These are phyloP conservation scores for Orchesella flavescens DNA, from an alignment of 2,888 invertebrate species.

Conservation along the genomic window DNA sequence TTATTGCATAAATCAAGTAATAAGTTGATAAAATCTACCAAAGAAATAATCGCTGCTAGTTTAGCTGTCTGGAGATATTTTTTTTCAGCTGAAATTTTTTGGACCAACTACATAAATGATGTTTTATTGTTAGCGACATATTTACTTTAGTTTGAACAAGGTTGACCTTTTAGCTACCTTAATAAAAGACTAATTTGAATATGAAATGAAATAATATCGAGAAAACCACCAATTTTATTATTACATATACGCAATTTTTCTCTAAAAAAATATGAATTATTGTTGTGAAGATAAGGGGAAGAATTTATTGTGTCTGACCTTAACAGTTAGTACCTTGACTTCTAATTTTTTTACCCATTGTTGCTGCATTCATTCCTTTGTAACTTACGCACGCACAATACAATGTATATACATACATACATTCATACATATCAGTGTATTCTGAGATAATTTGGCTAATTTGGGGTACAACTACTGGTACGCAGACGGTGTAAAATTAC, in stretches of 20 bases:
- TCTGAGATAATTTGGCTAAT: too few species aligned
- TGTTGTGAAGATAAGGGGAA: slow-evolving; percentile 37
- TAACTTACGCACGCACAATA: neutral
- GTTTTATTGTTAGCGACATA: slow-evolving; percentile 14
- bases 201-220: too few species aligned
- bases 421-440: too few species aligned
- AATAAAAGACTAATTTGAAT: neutral
- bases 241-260: neutral
- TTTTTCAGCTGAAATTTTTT: neutral
- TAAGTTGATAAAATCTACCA: too few species aligned
- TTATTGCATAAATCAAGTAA: neutral
- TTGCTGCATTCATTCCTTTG: neutral
- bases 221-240: slow-evolving; percentile 7
- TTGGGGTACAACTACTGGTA: too few species aligned
- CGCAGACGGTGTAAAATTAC: too few species aligned
- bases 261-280: slow-evolving; percentile 12
- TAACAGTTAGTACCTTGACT: slow-evolving; percentile 50
- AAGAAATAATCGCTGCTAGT: neutral
- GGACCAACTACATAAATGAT: neutral
- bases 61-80: slow-evolving; percentile 22
- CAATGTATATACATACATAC: too few species aligned
- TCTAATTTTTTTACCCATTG: slow-evolving; percentile 32
- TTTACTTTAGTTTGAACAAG: slow-evolving; percentile 26
- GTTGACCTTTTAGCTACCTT: slow-evolving; percentile 27
- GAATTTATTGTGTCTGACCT: slow-evolving; percentile 37